Conservation (phyloP, 1,140 invertebrate species). For the Diprion similis region DNA sequence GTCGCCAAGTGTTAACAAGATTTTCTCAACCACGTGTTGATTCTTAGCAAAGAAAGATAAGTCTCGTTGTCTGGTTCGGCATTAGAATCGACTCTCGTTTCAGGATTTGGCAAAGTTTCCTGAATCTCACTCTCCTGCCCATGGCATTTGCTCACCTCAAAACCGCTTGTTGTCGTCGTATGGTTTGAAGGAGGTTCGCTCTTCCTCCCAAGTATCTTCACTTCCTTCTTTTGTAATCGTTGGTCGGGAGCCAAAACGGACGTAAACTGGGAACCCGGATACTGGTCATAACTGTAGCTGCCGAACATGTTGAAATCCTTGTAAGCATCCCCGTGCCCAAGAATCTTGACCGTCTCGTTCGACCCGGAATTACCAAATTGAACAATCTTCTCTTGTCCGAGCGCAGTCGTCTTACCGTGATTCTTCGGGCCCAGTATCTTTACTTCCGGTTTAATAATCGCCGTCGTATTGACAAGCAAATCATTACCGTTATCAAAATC, state of each 20-base stretch:
- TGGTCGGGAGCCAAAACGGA: neutral
- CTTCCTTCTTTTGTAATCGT: slow-evolving; percentile 29
- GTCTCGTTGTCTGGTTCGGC: neutral
- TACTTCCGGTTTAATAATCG: slow-evolving; percentile 34
- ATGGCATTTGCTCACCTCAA: neutral
- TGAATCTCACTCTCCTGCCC: neutral
- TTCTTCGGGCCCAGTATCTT: slow-evolving; percentile 33
- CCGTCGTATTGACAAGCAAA: slow-evolving; percentile 6
- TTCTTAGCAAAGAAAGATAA: neutral
- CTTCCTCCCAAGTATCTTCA: slow-evolving; percentile 46
- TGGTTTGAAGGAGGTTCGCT: neutral
- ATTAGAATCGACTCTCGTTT: neutral
- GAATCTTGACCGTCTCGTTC: slow-evolving; percentile 35
- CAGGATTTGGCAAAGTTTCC: neutral
- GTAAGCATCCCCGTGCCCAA: slow-evolving; percentile 43
- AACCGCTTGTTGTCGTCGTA: neutral
- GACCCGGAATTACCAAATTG: neutral
- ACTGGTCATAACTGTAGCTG: slow-evolving; percentile 45
- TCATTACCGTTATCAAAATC: neutral
- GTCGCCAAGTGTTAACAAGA: neutral
- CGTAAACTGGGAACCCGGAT: slow-evolving; percentile 19
- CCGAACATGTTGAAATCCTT: slow-evolving; percentile 45
- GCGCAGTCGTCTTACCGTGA: slow-evolving; percentile 27
- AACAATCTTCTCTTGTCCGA: slow-evolving; percentile 20
- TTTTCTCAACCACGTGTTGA: neutral